phyloP scores from a whole-genome alignment of 1,140 invertebrate species.

The Papilio polyxenes region DNA sequence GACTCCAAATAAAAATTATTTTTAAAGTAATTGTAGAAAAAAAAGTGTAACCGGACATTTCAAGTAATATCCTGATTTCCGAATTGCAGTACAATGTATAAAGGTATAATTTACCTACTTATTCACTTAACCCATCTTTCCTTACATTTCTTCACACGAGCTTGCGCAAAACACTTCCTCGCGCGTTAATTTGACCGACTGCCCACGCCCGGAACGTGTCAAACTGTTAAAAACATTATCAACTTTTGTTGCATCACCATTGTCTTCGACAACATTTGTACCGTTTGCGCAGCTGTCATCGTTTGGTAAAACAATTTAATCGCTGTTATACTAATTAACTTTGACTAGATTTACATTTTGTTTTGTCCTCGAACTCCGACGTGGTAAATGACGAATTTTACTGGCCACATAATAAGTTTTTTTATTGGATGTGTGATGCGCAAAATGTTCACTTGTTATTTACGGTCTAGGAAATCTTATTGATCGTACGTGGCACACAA shows the following conservation, averaged over 20 bases:
- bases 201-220: slow-evolving; percentile 75
- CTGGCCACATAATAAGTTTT: neutral
- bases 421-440: slow-evolving; percentile 12
- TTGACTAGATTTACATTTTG: slow-evolving; percentile 52
- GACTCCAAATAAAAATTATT: neutral
- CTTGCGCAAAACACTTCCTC: slow-evolving; percentile 57
- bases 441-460: slow-evolving; percentile 16
- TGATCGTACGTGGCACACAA: slow-evolving; percentile 22
- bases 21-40: neutral
- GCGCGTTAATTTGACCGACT: slow-evolving; percentile 45
- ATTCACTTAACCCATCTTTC: slow-evolving; percentile 35
- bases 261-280: slow-evolving; percentile 55
- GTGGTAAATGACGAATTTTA: slow-evolving; percentile 6
- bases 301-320: slow-evolving; percentile 66
- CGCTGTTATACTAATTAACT: slow-evolving; percentile 67
- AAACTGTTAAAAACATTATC: slow-evolving; percentile 75
- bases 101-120: slow-evolving; percentile 10
- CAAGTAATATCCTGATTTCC: neutral
- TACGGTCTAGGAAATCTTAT: slow-evolving; percentile 18
- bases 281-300: slow-evolving; percentile 56
- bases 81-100: neutral
- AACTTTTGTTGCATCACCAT: slow-evolving; percentile 74
- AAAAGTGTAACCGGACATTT: neutral
- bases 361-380: slow-evolving; percentile 31
- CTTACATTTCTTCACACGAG: slow-evolving; percentile 42